Percentiles rank a stretch among this genome's conserved stretches.
phyloP scores from a whole-genome alignment of 2,797 vertebrate genomes.

The Typhlichthys eigenmanni region DNA sequence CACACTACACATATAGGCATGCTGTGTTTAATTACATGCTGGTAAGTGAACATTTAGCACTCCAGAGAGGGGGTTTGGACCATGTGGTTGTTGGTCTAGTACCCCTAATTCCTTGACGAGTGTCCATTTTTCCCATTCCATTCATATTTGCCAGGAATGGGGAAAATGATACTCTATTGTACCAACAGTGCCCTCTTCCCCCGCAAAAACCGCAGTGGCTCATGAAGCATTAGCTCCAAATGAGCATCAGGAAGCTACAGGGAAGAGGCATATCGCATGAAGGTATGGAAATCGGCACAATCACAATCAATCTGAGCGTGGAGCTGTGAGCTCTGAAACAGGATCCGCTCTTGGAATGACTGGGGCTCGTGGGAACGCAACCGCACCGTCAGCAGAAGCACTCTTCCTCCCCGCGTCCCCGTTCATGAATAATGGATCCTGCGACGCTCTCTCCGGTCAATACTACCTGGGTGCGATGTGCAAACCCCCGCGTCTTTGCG shows the following conservation, averaged over 20 bases:
- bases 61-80: conserved; percentile 9
- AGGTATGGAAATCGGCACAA: conserved; percentile 50
- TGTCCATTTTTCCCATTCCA: not conserved
- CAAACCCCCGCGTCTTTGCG: conserved; percentile 34
- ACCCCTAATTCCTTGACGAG: not conserved
- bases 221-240: conserved; percentile 58
- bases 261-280: conserved; percentile 47
- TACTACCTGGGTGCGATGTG: conserved; percentile 38
- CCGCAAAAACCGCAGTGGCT: conserved; percentile 45
- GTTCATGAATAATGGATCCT: conserved; percentile 73
- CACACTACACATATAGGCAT: conserved; percentile 45
- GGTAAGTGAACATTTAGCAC: conserved; percentile 34
- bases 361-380: conserved; percentile 49
- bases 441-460: conserved; percentile 55
- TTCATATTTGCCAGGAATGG: conserved; percentile 23
- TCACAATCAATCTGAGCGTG: conserved; percentile 54
- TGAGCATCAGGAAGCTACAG: conserved; percentile 55
- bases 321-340: conserved; percentile 41
- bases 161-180: conserved; percentile 30
- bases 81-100: conserved; percentile 19
- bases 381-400: conserved; percentile 67
- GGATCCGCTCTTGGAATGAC: conserved; percentile 61
- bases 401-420: conserved; percentile 54
- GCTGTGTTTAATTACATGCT: conserved; percentile 67
- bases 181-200: conserved; percentile 44